phyloP scores from a whole-genome alignment of 2,797 vertebrate species.

The Vespertilio murinus region DNA sequence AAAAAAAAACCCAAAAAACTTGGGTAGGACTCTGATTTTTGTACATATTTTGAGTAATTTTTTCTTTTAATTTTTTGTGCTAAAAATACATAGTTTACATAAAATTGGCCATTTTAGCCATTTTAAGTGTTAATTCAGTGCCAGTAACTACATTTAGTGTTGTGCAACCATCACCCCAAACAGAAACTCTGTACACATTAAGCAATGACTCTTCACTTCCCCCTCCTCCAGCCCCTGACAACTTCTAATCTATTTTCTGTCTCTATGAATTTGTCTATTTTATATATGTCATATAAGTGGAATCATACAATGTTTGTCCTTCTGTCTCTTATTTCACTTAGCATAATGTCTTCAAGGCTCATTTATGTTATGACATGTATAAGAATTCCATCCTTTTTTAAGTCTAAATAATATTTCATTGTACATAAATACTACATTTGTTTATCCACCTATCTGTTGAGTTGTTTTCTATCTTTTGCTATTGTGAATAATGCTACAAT shows the following conservation, averaged over 20 bases:
- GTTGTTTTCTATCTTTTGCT: neutral
- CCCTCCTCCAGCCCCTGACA: neutral
- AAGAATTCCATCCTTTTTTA: slow-evolving; percentile 45
- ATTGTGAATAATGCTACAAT: neutral
- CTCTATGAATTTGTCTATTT: slow-evolving; percentile 20
- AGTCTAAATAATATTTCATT: neutral
- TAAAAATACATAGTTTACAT: neutral
- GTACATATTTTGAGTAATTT: neutral
- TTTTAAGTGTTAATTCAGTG: neutral
- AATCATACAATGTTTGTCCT: neutral
- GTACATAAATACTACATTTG: neutral
- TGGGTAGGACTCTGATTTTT: slow-evolving; percentile 11
- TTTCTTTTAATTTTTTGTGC: neutral
- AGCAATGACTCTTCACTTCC: slow-evolving; percentile 31
- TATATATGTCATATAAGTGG: slow-evolving; percentile 3
- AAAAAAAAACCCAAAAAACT: too few species aligned
- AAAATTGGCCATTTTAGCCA: neutral
- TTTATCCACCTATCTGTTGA: slow-evolving; percentile 17
- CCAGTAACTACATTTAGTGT: neutral
- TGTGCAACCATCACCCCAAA: slow-evolving; percentile 20
- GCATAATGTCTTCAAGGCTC: neutral
- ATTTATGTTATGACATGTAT: neutral
- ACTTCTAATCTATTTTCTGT: slow-evolving; percentile 41
- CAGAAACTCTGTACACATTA: slow-evolving; percentile 36
- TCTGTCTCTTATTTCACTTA: slow-evolving; percentile 31